Evolutionary conservation across 2,888 invertebrate genomes (phyloP).

Genomic region (Synanthedon formicaeformis): DNA sequence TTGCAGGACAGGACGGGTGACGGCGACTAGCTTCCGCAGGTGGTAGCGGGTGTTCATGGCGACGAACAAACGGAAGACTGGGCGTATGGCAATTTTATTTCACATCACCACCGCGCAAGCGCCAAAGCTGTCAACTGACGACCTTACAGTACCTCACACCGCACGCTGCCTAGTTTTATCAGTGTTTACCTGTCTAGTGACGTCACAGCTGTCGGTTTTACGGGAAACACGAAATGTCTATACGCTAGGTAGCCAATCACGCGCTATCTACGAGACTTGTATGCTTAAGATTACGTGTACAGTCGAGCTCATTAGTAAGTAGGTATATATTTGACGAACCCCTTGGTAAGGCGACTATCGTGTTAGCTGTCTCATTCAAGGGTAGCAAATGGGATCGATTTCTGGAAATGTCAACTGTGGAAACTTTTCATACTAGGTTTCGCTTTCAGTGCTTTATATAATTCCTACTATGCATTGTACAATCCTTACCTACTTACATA

Average conservation of each 20-base stretch:
- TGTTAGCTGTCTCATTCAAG: too few species aligned
- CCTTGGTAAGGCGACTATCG: too few species aligned
- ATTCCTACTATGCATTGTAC: too few species aligned
- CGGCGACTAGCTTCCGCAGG: conserved; percentile 40
- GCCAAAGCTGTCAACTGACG: conserved; percentile 27
- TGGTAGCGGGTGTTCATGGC: conserved; percentile 47
- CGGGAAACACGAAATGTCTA: conserved; percentile 14
- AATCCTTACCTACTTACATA: too few species aligned
- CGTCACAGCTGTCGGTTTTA: conserved; percentile 18
- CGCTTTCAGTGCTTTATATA: too few species aligned
- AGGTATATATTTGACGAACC: too few species aligned
- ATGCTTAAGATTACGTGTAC: not conserved
- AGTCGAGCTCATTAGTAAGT: too few species aligned
- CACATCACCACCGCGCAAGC: conserved; percentile 42
- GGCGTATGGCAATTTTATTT: conserved; percentile 20
- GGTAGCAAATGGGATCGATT: too few species aligned
- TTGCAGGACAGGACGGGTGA: conserved; percentile 23
- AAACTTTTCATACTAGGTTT: too few species aligned
- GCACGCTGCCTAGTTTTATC: not conserved
- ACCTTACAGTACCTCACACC: not conserved
- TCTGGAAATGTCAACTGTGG: too few species aligned
- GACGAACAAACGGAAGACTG: conserved; percentile 10
- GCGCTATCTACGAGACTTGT: not conserved
- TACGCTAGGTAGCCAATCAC: not conserved
- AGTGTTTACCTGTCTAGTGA: conserved; percentile 40